Conservation (phyloP, 2,888 invertebrate genomes). For the Onchidella celtica region DNA sequence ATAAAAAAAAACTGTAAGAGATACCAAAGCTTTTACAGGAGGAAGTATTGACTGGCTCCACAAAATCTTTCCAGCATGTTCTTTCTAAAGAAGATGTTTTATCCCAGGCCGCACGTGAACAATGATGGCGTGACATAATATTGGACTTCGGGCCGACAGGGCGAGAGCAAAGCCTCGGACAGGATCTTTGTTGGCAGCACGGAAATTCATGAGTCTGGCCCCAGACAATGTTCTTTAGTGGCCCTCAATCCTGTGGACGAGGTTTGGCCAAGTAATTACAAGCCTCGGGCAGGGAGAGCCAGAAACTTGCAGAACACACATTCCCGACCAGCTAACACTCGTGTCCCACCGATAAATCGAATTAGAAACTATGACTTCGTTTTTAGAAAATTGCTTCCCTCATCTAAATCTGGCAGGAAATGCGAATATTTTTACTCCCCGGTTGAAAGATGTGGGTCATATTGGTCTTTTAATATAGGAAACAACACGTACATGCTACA, state of each 20-base stretch:
- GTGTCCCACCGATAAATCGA: not conserved
- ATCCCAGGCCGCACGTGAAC: not conserved
- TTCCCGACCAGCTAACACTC: slow-evolving; percentile 9
- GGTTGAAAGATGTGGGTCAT: not conserved
- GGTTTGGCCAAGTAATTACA: slow-evolving; percentile 43
- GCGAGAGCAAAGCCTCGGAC: not conserved
- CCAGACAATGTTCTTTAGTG: slow-evolving; percentile 25
- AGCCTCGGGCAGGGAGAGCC: not conserved
- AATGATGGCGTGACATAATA: not conserved
- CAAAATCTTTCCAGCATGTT: not conserved
- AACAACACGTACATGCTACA: too few species aligned
- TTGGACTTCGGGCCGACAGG: not conserved
- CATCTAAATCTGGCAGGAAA: too few species aligned
- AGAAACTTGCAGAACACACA: slow-evolving; percentile 33
- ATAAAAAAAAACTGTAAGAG: too few species aligned
- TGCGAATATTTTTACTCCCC: not conserved
- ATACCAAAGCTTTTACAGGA: too few species aligned
- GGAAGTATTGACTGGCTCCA: too few species aligned
- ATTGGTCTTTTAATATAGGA: too few species aligned
- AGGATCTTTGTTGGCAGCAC: slow-evolving; percentile 28
- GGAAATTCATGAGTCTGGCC: slow-evolving; percentile 2
- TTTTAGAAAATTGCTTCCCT: slow-evolving; percentile 21
- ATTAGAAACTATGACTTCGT: slow-evolving; percentile 27
- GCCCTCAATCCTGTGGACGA: not conserved
- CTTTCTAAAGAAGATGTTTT: not conserved